Conservation (phyloP, 2,797 vertebrate genomes). For the Diceros bicornis region DNA sequence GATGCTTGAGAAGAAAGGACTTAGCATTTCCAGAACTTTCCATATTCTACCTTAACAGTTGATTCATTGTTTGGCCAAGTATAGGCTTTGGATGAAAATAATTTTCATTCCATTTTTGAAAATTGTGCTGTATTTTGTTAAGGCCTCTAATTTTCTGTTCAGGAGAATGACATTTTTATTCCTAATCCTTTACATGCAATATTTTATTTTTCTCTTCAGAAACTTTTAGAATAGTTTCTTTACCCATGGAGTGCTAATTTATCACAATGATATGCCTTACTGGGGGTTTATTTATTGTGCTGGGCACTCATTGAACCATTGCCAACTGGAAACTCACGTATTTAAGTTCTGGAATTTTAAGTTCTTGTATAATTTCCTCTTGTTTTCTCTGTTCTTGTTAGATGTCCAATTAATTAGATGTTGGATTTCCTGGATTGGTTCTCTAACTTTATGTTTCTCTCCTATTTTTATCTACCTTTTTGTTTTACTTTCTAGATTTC, state of each 20-base stretch:
- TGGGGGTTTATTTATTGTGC: not conserved
- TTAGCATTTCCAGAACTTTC: not conserved
- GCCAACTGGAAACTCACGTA: not conserved
- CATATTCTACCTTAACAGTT: not conserved
- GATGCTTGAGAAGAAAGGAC: not conserved
- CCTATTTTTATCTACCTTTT: not conserved
- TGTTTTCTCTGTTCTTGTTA: not conserved
- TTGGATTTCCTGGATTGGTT: not conserved
- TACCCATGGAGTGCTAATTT: not conserved
- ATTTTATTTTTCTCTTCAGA: constrained; percentile 42
- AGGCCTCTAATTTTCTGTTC: not conserved
- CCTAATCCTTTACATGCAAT: not conserved
- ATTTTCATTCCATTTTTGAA: not conserved
- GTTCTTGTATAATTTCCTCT: not conserved
- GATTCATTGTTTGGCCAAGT: not conserved
- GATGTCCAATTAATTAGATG: not conserved
- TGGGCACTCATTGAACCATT: not conserved
- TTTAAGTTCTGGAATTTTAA: not conserved
- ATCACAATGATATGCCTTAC: not conserved
- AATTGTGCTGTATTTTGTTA: not conserved
- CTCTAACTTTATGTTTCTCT: not conserved
- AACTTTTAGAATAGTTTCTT: constrained; percentile 9
- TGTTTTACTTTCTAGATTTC: constrained; percentile 1
- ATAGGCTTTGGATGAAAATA: not conserved
- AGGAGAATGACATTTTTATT: not conserved